Evolutionary conservation across 2,113 vertebrate species (phyloP).

Genomic region (Condylura cristata): DNA sequence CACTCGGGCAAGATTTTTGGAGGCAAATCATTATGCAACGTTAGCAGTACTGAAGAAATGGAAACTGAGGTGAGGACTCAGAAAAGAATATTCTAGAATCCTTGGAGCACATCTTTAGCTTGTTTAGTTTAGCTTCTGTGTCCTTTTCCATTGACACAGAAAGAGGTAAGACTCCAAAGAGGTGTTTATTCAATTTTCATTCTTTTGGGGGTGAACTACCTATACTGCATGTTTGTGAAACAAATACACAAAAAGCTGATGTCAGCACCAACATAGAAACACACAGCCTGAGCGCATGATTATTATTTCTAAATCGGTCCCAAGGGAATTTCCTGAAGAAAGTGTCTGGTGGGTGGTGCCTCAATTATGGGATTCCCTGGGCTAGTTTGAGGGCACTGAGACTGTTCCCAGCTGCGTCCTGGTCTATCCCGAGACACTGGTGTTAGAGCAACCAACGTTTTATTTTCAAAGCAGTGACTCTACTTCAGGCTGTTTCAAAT

Average conservation of each 20-base stretch:
- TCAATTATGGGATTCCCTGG: background rate
- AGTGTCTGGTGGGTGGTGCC: background rate
- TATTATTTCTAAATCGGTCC: background rate
- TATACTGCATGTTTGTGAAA: background rate
- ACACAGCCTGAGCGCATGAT: background rate
- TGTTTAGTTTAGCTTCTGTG: background rate
- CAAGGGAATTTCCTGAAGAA: constrained; percentile 45
- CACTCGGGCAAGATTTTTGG: constrained; percentile 59
- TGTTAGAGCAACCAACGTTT: background rate
- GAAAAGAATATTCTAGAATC: background rate
- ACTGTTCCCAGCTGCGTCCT: no score
- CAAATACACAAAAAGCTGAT: background rate
- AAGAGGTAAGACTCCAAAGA: background rate
- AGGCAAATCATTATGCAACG: constrained; percentile 58
- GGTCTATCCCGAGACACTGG: background rate
- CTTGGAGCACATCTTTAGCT: background rate
- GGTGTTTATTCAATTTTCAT: constrained; percentile 13
- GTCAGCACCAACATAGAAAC: background rate
- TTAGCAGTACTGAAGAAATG: constrained; percentile 6
- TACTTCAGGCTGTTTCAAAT: background rate
- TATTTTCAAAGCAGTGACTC: background rate
- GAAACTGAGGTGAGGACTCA: constrained; percentile 77
- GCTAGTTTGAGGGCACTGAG: background rate
- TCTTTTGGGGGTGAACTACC: background rate
- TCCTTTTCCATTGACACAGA: background rate